Percentiles rank a stretch among this genome's conserved stretches.
These are phyloP conservation scores for Aplocera efformata DNA, from an alignment of 2,888 invertebrate genomes.

Conservation along the genomic window DNA sequence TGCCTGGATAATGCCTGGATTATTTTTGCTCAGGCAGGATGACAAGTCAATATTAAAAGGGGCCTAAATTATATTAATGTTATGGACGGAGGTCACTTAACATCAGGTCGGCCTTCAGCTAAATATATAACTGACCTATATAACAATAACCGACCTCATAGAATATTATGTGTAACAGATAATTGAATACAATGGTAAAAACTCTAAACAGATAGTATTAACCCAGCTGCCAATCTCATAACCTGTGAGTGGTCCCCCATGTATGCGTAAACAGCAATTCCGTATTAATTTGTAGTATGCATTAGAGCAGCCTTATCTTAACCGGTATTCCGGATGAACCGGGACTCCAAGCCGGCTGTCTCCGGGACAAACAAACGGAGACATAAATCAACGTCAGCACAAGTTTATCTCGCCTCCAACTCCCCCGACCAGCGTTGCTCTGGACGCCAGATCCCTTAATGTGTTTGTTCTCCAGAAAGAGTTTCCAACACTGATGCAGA, in stretches of 20 bases:
- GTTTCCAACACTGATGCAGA: slow-evolving; percentile 43
- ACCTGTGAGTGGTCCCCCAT: slow-evolving; percentile 26
- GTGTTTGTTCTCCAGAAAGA: slow-evolving; percentile 64
- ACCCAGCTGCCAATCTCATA: slow-evolving; percentile 12
- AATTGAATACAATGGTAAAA: too few relatives aligned
- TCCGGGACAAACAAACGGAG: slow-evolving; percentile 72
- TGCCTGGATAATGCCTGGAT: too few relatives aligned
- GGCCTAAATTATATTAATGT: too few relatives aligned
- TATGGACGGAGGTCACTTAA: too few relatives aligned
- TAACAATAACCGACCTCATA: too few relatives aligned
- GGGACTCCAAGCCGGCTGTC: slow-evolving; percentile 53
- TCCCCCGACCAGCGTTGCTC: slow-evolving; percentile 33
- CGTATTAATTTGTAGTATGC: slow-evolving; percentile 65
- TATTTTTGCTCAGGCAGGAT: too few relatives aligned
- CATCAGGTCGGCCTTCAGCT: too few relatives aligned
- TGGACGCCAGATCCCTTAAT: slow-evolving; percentile 60
- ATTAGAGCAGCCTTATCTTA: slow-evolving; percentile 65
- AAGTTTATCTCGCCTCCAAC: slow-evolving; percentile 68
- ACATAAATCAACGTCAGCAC: slow-evolving; percentile 76
- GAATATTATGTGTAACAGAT: too few relatives aligned
- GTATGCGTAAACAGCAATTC: slow-evolving; percentile 56
- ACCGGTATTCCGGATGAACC: slow-evolving; percentile 58
- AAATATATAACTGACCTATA: too few relatives aligned
- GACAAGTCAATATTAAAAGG: too few relatives aligned
- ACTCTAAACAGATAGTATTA: slow-evolving; percentile 1